Conservation (phyloP, 1,140 invertebrate species). For the Brevipalpus yothersi region DNA sequence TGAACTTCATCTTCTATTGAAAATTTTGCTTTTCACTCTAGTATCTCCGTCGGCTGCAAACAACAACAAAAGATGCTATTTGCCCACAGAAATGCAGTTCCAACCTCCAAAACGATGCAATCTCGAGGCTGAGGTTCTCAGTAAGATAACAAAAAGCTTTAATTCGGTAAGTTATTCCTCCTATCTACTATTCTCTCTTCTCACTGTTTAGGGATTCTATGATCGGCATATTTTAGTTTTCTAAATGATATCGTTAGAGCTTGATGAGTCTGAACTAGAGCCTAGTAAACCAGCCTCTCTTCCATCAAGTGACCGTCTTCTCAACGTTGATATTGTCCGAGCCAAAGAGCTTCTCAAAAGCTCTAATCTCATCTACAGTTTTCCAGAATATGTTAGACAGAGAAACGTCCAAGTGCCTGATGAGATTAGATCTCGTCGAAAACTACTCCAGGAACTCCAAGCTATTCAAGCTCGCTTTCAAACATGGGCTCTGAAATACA, state of each 20-base stretch:
- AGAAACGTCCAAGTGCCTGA: not conserved
- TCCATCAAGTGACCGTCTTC: too few relatives aligned
- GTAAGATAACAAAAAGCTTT: constrained; percentile 9
- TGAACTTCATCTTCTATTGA: not conserved
- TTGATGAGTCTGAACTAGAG: too few relatives aligned
- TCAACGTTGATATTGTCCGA: not conserved
- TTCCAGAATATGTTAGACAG: not conserved
- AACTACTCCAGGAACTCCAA: not conserved
- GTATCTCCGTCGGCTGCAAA: constrained; percentile 4
- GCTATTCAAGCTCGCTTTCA: not conserved
- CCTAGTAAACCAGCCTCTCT: too few relatives aligned
- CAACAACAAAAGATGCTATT: constrained; percentile 18
- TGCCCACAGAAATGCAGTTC: constrained; percentile 18
- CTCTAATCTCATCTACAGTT: not conserved
- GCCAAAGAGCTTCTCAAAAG: not conserved
- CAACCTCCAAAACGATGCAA: constrained; percentile 16
- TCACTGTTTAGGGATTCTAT: not conserved
- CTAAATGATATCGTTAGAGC: too few relatives aligned
- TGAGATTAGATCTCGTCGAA: not conserved
- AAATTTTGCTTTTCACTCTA: constrained; percentile 8
- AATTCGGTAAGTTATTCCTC: not conserved
- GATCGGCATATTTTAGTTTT: not conserved
- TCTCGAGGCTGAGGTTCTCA: constrained; percentile 8
- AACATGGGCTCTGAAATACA: not conserved
- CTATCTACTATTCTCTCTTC: too few relatives aligned